phyloP scores from a whole-genome alignment of 2,888 invertebrate species.

The Bembecia ichneumoniformis region DNA sequence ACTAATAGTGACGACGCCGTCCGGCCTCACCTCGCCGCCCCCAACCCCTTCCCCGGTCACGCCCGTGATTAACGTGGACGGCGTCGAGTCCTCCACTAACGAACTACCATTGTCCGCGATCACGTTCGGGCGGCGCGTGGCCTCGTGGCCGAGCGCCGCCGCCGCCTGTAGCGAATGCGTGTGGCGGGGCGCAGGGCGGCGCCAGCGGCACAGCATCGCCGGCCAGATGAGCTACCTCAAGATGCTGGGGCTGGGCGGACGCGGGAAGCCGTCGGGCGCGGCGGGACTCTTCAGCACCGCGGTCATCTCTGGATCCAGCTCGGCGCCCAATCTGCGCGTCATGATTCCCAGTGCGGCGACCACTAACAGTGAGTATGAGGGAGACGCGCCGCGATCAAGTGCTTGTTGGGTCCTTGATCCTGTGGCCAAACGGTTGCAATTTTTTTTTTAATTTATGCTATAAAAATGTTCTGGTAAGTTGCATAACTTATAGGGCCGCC shows the following conservation, averaged over 20 bases:
- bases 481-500: too few species aligned
- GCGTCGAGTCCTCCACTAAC: constrained; percentile 76
- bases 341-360: constrained; percentile 85
- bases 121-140: constrained; percentile 41
- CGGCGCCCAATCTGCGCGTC: constrained; percentile 90
- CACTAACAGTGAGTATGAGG: constrained; percentile 77
- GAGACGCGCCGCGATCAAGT: background rate
- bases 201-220: constrained; percentile 96
- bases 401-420: background rate
- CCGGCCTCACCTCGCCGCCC: constrained; percentile 24
- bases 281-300: constrained; percentile 96
- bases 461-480: too few species aligned
- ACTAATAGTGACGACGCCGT: constrained; percentile 28
- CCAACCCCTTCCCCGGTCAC: constrained; percentile 38
- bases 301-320: constrained; percentile 94
- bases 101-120: constrained; percentile 77
- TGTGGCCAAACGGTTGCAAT: too few species aligned
- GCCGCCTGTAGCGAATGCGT: constrained; percentile 38
- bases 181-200: constrained; percentile 76
- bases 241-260: constrained; percentile 83
- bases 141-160: constrained; percentile 13
- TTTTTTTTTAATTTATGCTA: too few species aligned
- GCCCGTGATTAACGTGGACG: constrained; percentile 51
- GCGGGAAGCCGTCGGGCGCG: constrained; percentile 75
- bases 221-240: constrained; percentile 95